Conservation (phyloP, 2,888 invertebrate genomes). For the Mongoloraphidia duomilia region DNA sequence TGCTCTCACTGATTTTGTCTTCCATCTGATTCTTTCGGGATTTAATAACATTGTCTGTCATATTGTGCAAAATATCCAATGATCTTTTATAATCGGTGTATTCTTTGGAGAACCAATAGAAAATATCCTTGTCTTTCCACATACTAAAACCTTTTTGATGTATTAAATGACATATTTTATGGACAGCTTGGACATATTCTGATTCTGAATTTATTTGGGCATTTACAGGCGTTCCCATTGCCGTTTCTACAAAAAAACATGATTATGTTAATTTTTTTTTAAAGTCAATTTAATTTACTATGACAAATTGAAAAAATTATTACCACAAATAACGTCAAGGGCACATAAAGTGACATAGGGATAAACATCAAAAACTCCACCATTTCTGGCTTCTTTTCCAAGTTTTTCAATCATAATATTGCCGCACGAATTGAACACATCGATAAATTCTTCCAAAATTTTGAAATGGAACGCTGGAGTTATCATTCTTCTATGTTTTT, state of each 20-base stretch:
- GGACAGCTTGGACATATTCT: slow-evolving; percentile 59
- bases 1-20: no score
- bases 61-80: slow-evolving; percentile 34
- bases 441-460: slow-evolving; percentile 56
- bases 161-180: slow-evolving; percentile 29
- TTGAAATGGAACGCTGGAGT: slow-evolving; percentile 71
- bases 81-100: slow-evolving; percentile 39
- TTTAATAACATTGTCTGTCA: slow-evolving; percentile 39
- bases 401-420: slow-evolving; percentile 41
- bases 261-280: no score
- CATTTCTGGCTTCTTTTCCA: slow-evolving; percentile 21
- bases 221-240: slow-evolving; percentile 66
- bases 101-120: slow-evolving; percentile 35
- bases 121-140: slow-evolving; percentile 36
- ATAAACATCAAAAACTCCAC: slow-evolving; percentile 40
- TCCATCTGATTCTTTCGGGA: slow-evolving; percentile 23
- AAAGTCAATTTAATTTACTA: no score
- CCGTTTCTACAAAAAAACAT: no score
- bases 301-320: slow-evolving; percentile 9
- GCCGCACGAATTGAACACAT: slow-evolving; percentile 51
- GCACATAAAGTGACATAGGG: slow-evolving; percentile 43
- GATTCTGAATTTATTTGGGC: slow-evolving; percentile 55
- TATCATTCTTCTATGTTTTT: slow-evolving; percentile 48
- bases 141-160: slow-evolving; percentile 23
- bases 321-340: slow-evolving; percentile 48